A percentile compares a stretch with the other conserved stretches of the same genome.
phyloP scores from a whole-genome alignment of 2,113 vertebrate genomes.

The Otolemur garnettii region DNA sequence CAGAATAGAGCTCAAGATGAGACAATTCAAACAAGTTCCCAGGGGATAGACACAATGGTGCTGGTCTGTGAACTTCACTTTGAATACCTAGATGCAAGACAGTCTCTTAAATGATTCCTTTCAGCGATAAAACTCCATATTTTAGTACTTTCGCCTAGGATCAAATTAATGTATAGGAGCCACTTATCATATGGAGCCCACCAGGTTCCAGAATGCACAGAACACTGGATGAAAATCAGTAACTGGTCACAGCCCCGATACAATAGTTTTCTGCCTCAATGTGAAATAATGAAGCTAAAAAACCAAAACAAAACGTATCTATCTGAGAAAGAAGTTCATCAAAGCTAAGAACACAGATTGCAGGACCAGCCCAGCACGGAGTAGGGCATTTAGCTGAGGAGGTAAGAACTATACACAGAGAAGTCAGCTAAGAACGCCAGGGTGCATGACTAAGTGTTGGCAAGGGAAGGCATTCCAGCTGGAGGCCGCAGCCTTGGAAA shows the following conservation, averaged over 20 bases:
- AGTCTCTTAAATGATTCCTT: neutral
- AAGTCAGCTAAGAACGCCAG: neutral
- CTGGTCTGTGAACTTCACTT: neutral
- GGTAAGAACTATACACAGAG: neutral
- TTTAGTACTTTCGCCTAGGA: neutral
- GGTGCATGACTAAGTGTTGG: neutral
- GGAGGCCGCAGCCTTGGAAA: neutral
- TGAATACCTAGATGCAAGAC: neutral
- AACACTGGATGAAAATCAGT: neutral
- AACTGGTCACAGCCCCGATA: neutral
- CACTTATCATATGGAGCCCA: neutral
- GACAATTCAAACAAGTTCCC: neutral
- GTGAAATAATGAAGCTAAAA: conserved; percentile 31
- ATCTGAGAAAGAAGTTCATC: conserved; percentile 2
- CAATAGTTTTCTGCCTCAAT: neutral
- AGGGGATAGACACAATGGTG: no score
- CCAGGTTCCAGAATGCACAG: neutral
- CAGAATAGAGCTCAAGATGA: neutral
- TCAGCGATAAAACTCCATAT: neutral
- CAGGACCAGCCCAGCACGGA: neutral
- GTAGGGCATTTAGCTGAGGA: neutral
- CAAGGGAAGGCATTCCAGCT: neutral
- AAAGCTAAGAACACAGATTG: neutral
- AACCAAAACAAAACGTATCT: neutral
- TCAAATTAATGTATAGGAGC: neutral